Percentiles rank a stretch among this genome's conserved stretches.
These are phyloP conservation scores for Laspeyria flexula DNA, from an alignment of 2,888 invertebrate species.

Conservation along the genomic window DNA sequence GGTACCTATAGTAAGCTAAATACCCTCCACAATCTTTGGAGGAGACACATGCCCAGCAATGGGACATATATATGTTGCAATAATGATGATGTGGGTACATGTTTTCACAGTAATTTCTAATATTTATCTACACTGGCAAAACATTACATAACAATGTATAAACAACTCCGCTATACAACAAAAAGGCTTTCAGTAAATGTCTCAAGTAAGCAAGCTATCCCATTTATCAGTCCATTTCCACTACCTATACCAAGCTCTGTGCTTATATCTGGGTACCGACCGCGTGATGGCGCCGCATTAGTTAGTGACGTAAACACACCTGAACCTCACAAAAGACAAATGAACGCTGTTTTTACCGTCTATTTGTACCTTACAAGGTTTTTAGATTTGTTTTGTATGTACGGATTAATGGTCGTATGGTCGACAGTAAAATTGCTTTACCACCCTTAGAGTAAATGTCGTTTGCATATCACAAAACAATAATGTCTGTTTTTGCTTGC, in stretches of 20 bases:
- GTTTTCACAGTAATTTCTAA: too few species aligned
- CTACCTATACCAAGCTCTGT: slow-evolving; percentile 1
- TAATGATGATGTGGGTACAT: too few species aligned
- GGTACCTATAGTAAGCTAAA: too few species aligned
- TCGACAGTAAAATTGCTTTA: too few species aligned
- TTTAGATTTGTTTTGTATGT: slow-evolving; percentile 9
- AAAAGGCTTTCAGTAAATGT: not conserved
- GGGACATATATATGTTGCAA: too few species aligned
- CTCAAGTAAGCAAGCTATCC: not conserved
- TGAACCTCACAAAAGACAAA: slow-evolving; percentile 46
- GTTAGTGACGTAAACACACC: slow-evolving; percentile 42
- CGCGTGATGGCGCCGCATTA: slow-evolving; percentile 45
- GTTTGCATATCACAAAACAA: too few species aligned
- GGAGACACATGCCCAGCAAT: too few species aligned
- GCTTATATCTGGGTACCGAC: too few species aligned
- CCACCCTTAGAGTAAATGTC: too few species aligned
- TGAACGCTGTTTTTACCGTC: slow-evolving; percentile 36
- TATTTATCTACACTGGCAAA: too few species aligned
- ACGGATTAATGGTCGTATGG: not conserved
- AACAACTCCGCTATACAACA: not conserved
- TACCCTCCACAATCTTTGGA: too few species aligned
- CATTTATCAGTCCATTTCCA: slow-evolving; percentile 8
- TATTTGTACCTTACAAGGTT: slow-evolving; percentile 8
- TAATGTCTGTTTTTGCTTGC: too few species aligned
- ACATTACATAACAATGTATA: not conserved